Conservation (phyloP, 2,797 vertebrate species). For the Phalloptychus januarius region DNA sequence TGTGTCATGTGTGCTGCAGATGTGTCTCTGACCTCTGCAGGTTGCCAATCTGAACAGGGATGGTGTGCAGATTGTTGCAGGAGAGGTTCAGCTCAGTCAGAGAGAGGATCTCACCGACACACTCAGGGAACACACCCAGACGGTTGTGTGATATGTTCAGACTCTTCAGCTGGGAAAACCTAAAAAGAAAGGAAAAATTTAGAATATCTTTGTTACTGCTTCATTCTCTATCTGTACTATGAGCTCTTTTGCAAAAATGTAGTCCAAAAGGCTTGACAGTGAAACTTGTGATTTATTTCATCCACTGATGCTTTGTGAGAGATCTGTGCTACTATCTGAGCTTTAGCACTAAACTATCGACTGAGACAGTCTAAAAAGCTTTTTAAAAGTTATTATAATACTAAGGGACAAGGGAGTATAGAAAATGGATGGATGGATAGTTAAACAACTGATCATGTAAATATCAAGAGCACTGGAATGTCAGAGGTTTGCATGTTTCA, state of each 20-base stretch:
- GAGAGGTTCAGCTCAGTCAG: conserved; percentile 93
- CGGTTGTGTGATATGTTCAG: conserved; percentile 96
- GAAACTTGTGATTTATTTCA: too few species aligned
- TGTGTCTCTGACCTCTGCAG: conserved; percentile 84
- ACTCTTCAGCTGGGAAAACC: conserved; percentile 95
- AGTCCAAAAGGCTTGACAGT: background rate
- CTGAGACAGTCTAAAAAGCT: background rate
- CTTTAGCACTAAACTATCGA: background rate
- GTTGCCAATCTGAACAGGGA: conserved; percentile 86
- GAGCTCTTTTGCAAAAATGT: background rate
- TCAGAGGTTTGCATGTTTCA: background rate
- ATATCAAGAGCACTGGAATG: background rate
- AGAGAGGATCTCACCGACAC: conserved; percentile 90
- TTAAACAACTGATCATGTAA: background rate
- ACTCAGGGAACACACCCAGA: conserved; percentile 90
- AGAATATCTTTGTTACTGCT: background rate
- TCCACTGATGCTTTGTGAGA: too few species aligned
- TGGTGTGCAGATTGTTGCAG: conserved; percentile 87
- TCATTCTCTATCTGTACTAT: background rate
- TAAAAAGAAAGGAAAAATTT: conserved; percentile 53
- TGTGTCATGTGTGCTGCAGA: background rate
- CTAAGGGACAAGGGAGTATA: too few species aligned
- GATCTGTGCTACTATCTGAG: background rate
- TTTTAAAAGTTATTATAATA: background rate
- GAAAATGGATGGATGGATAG: too few species aligned